phyloP scores from a whole-genome alignment of 2,888 invertebrate species.

The Meghimatium bilineatum region DNA sequence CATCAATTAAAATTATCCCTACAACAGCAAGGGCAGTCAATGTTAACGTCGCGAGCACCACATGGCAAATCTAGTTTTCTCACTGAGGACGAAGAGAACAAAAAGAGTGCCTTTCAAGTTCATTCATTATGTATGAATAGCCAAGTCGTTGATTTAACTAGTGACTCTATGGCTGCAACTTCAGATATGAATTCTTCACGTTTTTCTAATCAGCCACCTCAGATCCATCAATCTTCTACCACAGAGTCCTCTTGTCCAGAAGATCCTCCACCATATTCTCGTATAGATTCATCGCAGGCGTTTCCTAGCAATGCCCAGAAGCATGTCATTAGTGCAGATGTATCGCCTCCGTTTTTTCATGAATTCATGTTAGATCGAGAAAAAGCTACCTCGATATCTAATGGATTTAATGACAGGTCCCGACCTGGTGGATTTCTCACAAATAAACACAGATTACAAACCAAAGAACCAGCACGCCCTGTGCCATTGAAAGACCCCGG shows the following conservation, averaged over 20 bases:
- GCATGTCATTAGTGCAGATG: background rate
- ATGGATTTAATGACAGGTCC: conserved; percentile 37
- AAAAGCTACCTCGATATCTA: background rate
- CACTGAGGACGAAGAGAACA: background rate
- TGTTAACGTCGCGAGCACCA: background rate
- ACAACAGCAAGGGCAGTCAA: background rate
- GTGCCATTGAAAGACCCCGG: conserved; percentile 16
- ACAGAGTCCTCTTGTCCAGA: background rate
- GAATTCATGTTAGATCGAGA: conserved; percentile 19
- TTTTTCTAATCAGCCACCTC: background rate
- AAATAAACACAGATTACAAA: conserved; percentile 10
- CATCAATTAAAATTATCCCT: conserved; percentile 6
- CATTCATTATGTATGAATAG: conserved; percentile 8
- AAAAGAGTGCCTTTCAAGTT: conserved; percentile 29
- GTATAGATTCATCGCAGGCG: background rate
- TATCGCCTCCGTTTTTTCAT: background rate
- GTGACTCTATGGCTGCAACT: background rate
- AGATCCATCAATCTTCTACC: conserved; percentile 1
- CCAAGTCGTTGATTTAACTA: conserved; percentile 23
- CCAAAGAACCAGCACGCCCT: conserved; percentile 11
- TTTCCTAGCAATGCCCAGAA: background rate
- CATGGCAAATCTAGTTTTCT: conserved; percentile 4
- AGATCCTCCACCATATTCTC: conserved; percentile 2
- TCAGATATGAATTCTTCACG: background rate
- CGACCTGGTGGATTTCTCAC: conserved; percentile 41